Evolutionary conservation across 2,113 vertebrate genomes (phyloP), one percentile per base, ranked within the genome.

Genomic region (Otocyon megalotis): DNA sequence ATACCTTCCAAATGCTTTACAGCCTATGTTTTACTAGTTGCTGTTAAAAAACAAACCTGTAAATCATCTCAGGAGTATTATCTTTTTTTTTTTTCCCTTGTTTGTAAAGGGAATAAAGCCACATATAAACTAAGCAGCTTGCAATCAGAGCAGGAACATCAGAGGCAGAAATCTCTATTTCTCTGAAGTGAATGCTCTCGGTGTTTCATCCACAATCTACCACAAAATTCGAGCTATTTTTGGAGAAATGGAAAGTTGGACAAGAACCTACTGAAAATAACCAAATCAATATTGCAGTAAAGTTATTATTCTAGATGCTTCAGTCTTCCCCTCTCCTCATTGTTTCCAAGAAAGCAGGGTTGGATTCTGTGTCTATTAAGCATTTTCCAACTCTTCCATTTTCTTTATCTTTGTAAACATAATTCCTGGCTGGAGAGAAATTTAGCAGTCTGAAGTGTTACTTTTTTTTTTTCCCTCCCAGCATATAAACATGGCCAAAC

Each of bases 1-100:
- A 95, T 88, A 90, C 69, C 84, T 96, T 96, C 48, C 93, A 96
- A 96, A 96, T 91, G 90, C n/a, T 96, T 98, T 95, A 94, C n/a
- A 95, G 67, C 65, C 69, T 62, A 71, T 92, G 20, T 82, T 96
- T 98, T 97, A 97, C 94, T 94, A 93, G 80, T 85, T 95, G 60
- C 54, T 95, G n/a, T 54, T 96, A 80, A 85, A 97, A 89, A 97
- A 93, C 93, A 97, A 96, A 96, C 54, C 16, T 92, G 37, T 97
- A 97, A 97, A 93, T 97, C 94, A 97, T 48, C 16, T 37, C 14
- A 54, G 56, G 67, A 95, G 93, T 96, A 93, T 84, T 80, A 93
- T 63, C 37, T 67, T 30, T 56, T 26, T 62, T 37, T 58, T 56
- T 62, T 65, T 3, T 1, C 22, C 20, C 14, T 86, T 93, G 35